Evolutionary conservation across 2,797 vertebrate genomes (phyloP).

Genomic region (Emys orbicularis): DNA sequence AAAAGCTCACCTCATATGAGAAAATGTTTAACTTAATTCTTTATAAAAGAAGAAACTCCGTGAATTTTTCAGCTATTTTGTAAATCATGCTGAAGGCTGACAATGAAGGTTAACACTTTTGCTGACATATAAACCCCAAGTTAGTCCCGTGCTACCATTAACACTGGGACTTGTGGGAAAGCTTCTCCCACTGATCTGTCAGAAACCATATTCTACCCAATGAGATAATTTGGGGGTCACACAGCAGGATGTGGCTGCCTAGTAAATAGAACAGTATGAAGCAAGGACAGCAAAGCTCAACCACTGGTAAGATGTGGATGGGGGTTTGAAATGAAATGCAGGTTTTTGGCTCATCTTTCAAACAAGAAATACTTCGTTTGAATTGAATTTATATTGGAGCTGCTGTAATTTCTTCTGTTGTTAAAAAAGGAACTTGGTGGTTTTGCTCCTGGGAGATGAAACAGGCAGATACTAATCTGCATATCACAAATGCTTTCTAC

Average conservation of each 20-base stretch:
- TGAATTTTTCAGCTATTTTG: slow-evolving; percentile 81
- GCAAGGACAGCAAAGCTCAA: rapidly evolving
- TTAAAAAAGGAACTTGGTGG: not conserved
- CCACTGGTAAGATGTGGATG: not conserved
- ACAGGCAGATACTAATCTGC: not conserved
- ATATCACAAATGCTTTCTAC: not conserved
- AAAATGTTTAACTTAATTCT: slow-evolving; percentile 78
- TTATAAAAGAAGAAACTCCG: slow-evolving; percentile 73
- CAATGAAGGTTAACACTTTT: slow-evolving; percentile 74
- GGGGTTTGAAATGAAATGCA: not conserved
- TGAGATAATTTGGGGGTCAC: not conserved
- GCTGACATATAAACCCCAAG: slow-evolving; percentile 60
- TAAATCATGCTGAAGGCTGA: slow-evolving; percentile 80
- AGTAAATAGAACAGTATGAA: not conserved
- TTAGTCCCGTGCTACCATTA: slow-evolving; percentile 24
- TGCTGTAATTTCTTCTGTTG: not conserved
- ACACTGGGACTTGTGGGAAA: slow-evolving; percentile 20
- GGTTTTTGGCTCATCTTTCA: not conserved
- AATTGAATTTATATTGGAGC: not conserved
- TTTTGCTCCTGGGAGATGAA: not conserved
- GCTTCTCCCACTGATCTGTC: not conserved
- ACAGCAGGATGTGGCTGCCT: not conserved
- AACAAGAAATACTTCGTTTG: not conserved
- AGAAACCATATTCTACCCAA: not conserved
- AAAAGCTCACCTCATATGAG: slow-evolving; percentile 62